phyloP scores from a whole-genome alignment of 2,113 vertebrate genomes.

The Apodemus speciosus region DNA sequence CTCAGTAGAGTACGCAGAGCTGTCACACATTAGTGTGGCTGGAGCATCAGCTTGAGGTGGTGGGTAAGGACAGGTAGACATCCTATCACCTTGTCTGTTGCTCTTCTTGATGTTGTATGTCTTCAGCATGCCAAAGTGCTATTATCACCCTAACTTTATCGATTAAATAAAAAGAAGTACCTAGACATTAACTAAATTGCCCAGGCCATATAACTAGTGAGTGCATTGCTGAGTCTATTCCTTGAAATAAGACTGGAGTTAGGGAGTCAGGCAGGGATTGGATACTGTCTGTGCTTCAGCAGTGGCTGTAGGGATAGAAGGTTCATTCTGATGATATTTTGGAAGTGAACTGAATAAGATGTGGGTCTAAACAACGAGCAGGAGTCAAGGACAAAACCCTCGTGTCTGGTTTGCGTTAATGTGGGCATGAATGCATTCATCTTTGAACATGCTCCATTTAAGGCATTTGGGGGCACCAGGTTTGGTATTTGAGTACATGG shows the following conservation, averaged over 20 bases:
- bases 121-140: not conserved
- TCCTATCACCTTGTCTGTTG: not conserved
- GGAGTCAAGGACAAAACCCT: too few relatives aligned
- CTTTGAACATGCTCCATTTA: too few relatives aligned
- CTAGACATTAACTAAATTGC: not conserved
- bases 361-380: not conserved
- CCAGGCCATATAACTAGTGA: not conserved
- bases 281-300: not conserved
- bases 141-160: not conserved
- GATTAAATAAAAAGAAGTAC: not conserved
- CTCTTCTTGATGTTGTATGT: not conserved
- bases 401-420: not conserved
- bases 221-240: not conserved
- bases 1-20: not conserved
- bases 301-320: not conserved
- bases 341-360: not conserved
- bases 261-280: too few relatives aligned
- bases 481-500: not conserved
- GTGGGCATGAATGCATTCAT: not conserved
- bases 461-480: not conserved
- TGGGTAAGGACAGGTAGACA: not conserved
- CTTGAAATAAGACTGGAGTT: not conserved
- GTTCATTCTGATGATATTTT: too few relatives aligned
- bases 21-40: accelerated
- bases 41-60: too few relatives aligned